These are phyloP conservation scores for Girardinus metallicus DNA, from an alignment of 2,797 vertebrate genomes.

Conservation along the genomic window DNA sequence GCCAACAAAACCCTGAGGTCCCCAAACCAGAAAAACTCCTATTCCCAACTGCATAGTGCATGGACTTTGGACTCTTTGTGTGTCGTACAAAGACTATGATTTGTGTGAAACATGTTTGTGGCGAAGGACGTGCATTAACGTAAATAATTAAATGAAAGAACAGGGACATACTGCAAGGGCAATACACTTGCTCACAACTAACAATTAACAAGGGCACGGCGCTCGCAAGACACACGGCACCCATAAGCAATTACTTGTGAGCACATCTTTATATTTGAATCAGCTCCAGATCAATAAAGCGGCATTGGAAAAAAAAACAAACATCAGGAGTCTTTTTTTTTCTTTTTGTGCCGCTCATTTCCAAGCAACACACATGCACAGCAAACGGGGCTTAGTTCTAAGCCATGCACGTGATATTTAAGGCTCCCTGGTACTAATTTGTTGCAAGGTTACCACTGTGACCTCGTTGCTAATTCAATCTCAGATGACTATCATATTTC, in stretches of 20 bases:
- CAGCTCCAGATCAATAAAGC: conserved; percentile 33
- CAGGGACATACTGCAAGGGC: background rate
- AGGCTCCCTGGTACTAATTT: conserved; percentile 59
- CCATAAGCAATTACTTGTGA: conserved; percentile 31
- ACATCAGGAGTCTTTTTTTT: conserved; percentile 6
- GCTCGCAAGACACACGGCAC: background rate
- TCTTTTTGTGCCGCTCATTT: conserved; percentile 7
- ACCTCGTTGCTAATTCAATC: conserved; percentile 75
- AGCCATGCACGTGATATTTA: conserved; percentile 51
- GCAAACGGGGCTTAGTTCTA: conserved; percentile 25
- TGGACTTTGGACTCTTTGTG: background rate
- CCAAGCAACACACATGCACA: conserved; percentile 19
- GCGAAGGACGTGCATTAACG: background rate
- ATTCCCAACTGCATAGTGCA: too few relatives aligned
- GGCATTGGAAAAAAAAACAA: background rate
- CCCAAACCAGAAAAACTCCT: too few relatives aligned
- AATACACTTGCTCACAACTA: background rate
- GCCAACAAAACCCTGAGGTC: too few relatives aligned
- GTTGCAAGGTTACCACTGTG: conserved; percentile 57
- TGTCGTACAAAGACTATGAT: background rate
- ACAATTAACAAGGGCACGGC: conserved; percentile 12
- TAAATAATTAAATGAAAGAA: conserved; percentile 18
- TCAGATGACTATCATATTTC: conserved; percentile 74
- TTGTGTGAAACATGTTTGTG: background rate
- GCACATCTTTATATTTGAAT: conserved; percentile 30